Evolutionary conservation across 2,113 vertebrate genomes (phyloP), one percentile per base, ranked within the genome.

Genomic region (Pipra filicauda): DNA sequence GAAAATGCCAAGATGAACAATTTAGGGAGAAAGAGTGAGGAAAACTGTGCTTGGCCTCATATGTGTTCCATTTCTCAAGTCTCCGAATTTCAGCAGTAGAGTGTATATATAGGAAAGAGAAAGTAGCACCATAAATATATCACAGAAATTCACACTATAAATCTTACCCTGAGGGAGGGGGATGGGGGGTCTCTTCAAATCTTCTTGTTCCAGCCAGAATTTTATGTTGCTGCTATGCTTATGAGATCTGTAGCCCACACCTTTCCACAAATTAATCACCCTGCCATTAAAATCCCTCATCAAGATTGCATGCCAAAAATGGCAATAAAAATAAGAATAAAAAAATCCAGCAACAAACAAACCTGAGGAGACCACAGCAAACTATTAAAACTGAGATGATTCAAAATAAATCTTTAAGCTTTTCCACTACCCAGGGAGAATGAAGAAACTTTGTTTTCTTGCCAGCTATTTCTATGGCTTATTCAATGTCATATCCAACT

Each of bases 221-320:
- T 91, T 43, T 71, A 43, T 59, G 48, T 57, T 81, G 55, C 75
- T 78, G 31, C 30, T 78, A 17, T 54, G 28, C 30, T 88, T 95
- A 57, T 84, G 85, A 95, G 43, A 39, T 71, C 61, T 83, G 67
- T 46, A 95, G 52, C 22, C 12, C 48, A 16, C 61, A 15, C 37
- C 65, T 67, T 83, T 71, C 44, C 52, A 58, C 0, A 4, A 59
- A 88, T 78, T 71, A 86, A 65, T 86, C 59, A 52, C 78, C 55
- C 88, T 46, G 33, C 82, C 49, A 57, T 75, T 84, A 94, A 96
- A 96, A 91, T 94, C 19, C 48, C 35, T 90, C 72, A 83, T 88
- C 72, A 82, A 88, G 69, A 69, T 54, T 84, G 28, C 65, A 57
- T 66, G 77, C 58, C 75, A 94, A 79, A 91, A 91, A 8, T 0